phyloP scores from a whole-genome alignment of 2,113 vertebrate genomes.

The Spilogale gracilis region DNA sequence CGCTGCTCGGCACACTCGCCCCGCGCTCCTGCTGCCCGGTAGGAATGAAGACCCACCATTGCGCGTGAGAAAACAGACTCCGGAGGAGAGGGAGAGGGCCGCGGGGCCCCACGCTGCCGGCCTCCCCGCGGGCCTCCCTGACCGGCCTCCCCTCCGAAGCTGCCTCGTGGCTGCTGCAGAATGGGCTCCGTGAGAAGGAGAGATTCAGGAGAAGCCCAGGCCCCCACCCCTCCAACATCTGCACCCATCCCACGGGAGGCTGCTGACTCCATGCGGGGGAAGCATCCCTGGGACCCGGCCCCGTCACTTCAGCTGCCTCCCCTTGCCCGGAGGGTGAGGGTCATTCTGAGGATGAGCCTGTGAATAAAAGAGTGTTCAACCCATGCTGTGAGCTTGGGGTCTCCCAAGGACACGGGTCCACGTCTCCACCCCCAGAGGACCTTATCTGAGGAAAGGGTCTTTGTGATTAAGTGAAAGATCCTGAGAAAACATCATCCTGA shows the following conservation, averaged over 20 bases:
- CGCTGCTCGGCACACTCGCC: rapidly evolving
- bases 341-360: not conserved
- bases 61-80: not conserved
- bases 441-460: not conserved
- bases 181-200: rapidly evolving
- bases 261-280: too few species aligned
- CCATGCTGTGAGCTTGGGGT: rapidly evolving
- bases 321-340: not conserved
- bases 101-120: not conserved
- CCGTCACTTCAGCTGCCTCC: not conserved
- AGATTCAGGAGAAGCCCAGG: not conserved
- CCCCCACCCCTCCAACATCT: not conserved
- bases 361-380: not conserved
- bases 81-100: not conserved
- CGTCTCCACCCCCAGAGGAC: too few species aligned
- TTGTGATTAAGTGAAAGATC: not conserved
- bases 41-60: rapidly evolving
- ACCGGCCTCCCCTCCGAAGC: rapidly evolving
- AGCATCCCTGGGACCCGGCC: too few species aligned
- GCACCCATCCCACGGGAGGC: not conserved
- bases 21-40: not conserved
- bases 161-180: not conserved
- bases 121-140: not conserved
- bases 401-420: not conserved
- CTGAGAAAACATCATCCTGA: not conserved